Conservation (phyloP, 2,113 vertebrate genomes). For the Tachycineta bicolor region DNA sequence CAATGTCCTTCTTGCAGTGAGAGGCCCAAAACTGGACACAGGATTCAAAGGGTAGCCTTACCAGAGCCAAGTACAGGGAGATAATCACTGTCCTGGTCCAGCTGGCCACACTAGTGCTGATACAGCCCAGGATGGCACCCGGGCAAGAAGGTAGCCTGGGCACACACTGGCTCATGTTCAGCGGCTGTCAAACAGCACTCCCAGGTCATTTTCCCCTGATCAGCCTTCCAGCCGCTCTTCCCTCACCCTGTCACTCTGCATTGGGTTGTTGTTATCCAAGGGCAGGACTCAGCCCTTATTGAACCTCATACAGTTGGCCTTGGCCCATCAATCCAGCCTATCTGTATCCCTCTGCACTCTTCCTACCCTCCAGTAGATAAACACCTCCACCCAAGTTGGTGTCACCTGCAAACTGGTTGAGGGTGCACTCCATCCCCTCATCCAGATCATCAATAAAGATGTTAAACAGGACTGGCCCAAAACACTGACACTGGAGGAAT, state of each 20-base stretch:
- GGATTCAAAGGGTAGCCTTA: neutral
- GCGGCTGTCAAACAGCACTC: neutral
- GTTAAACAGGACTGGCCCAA: neutral
- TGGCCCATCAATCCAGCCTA: neutral
- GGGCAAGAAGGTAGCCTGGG: neutral
- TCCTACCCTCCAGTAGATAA: neutral
- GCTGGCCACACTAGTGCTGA: neutral
- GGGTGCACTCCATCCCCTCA: neutral
- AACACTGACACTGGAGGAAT: neutral
- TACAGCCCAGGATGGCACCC: neutral
- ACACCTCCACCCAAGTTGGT: neutral
- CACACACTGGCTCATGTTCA: neutral
- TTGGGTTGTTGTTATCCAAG: neutral
- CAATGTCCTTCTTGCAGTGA: neutral
- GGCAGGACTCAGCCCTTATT: fast-evolving
- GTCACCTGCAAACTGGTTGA: neutral
- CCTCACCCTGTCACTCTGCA: fast-evolving
- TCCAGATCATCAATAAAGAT: neutral
- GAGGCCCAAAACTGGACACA: neutral
- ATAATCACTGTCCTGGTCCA: neutral
- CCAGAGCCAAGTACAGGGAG: fast-evolving
- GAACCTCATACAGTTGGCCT: neutral
- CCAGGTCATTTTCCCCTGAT: neutral
- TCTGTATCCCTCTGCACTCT: neutral
- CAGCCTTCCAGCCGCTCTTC: neutral